phyloP scores from a whole-genome alignment of 2,113 vertebrate species.

The Psilopogon haemacephalus region DNA sequence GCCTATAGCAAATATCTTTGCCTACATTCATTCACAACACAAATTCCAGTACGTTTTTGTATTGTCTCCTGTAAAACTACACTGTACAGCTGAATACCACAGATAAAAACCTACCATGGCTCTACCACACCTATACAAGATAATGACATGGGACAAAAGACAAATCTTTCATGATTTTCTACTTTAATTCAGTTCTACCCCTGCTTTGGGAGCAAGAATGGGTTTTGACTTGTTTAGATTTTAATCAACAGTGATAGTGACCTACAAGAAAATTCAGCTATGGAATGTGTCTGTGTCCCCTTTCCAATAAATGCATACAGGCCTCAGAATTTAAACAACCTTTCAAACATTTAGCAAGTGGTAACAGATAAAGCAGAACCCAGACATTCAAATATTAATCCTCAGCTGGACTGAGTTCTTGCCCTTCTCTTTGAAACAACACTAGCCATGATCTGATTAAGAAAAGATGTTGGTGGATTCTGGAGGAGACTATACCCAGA shows the following conservation, averaged over 20 bases:
- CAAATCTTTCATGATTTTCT: background rate
- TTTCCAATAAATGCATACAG: background rate
- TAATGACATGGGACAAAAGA: background rate
- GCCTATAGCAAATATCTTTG: background rate
- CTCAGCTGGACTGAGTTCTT: background rate
- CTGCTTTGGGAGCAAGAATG: background rate
- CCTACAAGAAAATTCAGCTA: background rate
- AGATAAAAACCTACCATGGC: background rate
- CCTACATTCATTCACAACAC: background rate
- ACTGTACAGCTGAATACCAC: background rate
- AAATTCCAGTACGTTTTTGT: background rate
- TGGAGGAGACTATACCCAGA: background rate
- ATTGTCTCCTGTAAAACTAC: background rate
- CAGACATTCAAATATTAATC: background rate
- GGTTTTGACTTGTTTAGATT: background rate
- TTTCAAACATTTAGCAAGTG: background rate
- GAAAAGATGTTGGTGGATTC: background rate
- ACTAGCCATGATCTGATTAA: background rate
- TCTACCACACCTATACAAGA: background rate
- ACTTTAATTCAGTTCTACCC: background rate
- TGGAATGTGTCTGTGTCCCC: background rate
- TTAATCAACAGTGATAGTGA: background rate
- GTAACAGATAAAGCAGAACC: background rate
- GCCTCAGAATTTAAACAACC: background rate
- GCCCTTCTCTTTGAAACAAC: background rate